phyloP scores from a whole-genome alignment of 2,888 invertebrate species.

The Arge pagana region DNA sequence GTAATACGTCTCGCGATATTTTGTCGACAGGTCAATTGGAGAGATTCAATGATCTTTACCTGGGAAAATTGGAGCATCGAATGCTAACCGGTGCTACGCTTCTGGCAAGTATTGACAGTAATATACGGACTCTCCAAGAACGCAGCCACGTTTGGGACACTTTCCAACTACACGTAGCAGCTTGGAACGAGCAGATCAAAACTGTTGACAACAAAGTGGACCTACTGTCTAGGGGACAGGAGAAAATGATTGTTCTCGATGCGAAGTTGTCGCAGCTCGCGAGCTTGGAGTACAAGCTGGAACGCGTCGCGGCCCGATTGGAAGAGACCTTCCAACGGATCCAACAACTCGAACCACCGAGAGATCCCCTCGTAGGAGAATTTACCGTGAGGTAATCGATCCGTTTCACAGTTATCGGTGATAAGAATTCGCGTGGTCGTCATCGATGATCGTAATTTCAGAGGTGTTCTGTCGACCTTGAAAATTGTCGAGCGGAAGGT shows the following conservation, averaged over 20 bases:
- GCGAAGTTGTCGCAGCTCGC: constrained; percentile 50
- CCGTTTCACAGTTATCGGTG: background rate
- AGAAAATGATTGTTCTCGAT: constrained; percentile 52
- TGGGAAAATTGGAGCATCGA: constrained; percentile 57
- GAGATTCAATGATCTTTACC: constrained; percentile 55
- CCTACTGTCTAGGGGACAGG: constrained; percentile 57
- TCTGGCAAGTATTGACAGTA: constrained; percentile 57
- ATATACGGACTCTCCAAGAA: constrained; percentile 59
- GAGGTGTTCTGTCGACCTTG: constrained; percentile 55
- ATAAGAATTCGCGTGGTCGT: background rate
- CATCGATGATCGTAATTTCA: background rate
- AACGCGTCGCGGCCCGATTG: constrained; percentile 55
- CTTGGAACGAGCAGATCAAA: constrained; percentile 63
- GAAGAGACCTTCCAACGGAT: constrained; percentile 46
- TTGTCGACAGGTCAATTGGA: constrained; percentile 54
- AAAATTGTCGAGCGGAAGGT: constrained; percentile 54
- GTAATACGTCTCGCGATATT: too few relatives aligned
- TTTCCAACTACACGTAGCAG: constrained; percentile 61
- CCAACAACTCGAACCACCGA: constrained; percentile 23
- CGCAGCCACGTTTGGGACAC: constrained; percentile 63
- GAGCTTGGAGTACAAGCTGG: constrained; percentile 55
- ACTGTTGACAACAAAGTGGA: constrained; percentile 61
- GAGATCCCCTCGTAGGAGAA: constrained; percentile 50
- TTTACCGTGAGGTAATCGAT: constrained; percentile 44
- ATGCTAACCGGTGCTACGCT: constrained; percentile 53